A percentile compares a stretch with the other conserved stretches of the same genome.
Evolutionary conservation across 2,888 invertebrate species (phyloP).

Genomic region (Eristalis arbustorum): DNA sequence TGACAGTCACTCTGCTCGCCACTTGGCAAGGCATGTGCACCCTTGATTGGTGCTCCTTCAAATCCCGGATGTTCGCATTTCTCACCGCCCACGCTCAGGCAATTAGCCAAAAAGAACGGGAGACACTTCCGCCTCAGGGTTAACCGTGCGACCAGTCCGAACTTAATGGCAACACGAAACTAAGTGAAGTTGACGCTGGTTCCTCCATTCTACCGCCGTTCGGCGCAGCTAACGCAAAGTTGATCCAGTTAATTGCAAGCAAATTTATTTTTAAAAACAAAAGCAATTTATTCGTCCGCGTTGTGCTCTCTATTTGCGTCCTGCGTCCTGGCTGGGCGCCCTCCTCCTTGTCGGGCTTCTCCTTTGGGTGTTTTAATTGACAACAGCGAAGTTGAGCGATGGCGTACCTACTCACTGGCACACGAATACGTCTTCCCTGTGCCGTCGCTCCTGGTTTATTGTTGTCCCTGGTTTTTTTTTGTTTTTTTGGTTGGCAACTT

Average conservation of each 20-base stretch:
- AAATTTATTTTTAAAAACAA: slow-evolving; percentile 55
- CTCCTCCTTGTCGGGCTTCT: neutral
- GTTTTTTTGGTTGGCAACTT: slow-evolving; percentile 18
- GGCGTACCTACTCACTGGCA: neutral
- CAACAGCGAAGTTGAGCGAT: neutral
- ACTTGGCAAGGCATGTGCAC: neutral
- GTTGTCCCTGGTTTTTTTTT: slow-evolving; percentile 9
- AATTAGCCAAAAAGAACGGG: neutral
- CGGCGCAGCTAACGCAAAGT: slow-evolving; percentile 4
- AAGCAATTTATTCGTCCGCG: slow-evolving; percentile 42
- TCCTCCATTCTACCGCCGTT: neutral
- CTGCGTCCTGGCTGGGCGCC: neutral
- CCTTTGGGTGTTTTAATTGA: slow-evolving; percentile 18
- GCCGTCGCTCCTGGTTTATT: neutral
- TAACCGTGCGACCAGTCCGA: neutral
- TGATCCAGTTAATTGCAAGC: slow-evolving; percentile 56
- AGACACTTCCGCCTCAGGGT: neutral
- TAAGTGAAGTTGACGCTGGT: neutral
- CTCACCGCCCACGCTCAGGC: neutral
- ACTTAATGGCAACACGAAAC: neutral
- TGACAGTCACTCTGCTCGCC: neutral
- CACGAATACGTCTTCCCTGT: neutral
- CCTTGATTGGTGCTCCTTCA: slow-evolving; percentile 2
- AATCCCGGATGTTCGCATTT: neutral
- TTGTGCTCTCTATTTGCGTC: slow-evolving; percentile 35